Conservation (phyloP, 2,113 vertebrate species). For the Ochotona princeps region DNA sequence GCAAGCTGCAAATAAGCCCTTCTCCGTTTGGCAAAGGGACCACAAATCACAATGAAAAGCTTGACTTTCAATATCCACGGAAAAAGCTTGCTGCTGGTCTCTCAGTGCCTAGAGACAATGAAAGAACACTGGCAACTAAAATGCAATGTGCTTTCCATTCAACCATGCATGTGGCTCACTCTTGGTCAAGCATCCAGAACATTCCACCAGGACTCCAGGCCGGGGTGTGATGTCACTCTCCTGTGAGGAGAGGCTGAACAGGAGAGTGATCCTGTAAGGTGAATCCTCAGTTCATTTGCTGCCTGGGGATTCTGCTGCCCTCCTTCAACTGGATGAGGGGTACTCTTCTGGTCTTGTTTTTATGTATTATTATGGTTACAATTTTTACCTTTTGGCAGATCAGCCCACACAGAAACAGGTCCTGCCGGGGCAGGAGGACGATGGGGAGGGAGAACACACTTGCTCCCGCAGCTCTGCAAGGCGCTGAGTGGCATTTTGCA, state of each 20-base stretch:
- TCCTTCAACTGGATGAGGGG: constrained; percentile 27
- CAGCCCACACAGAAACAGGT: background rate
- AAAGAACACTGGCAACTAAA: constrained; percentile 49
- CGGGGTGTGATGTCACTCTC: background rate
- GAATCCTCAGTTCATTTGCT: background rate
- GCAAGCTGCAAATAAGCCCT: constrained; percentile 64
- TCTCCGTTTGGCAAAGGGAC: constrained; percentile 24
- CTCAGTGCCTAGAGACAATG: constrained; percentile 6
- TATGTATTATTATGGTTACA: background rate
- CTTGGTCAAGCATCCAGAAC: constrained; percentile 8
- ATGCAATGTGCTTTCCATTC: constrained; percentile 43
- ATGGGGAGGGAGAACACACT: background rate
- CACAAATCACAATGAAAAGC: constrained; percentile 45
- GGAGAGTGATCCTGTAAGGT: background rate
- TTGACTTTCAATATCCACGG: constrained; percentile 36
- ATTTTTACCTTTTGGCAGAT: background rate
- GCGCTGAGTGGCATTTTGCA: constrained; percentile 37
- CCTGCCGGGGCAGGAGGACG: constrained; percentile 19
- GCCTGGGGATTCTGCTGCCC: background rate
- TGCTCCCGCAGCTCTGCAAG: background rate
- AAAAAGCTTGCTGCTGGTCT: constrained; percentile 49
- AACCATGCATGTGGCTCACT: constrained; percentile 35
- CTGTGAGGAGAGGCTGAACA: background rate
- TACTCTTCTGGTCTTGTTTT: background rate
- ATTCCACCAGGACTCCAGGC: background rate